These are phyloP conservation scores for Teinopalpus imperialis DNA, from an alignment of 2,888 invertebrate genomes.

Conservation along the genomic window DNA sequence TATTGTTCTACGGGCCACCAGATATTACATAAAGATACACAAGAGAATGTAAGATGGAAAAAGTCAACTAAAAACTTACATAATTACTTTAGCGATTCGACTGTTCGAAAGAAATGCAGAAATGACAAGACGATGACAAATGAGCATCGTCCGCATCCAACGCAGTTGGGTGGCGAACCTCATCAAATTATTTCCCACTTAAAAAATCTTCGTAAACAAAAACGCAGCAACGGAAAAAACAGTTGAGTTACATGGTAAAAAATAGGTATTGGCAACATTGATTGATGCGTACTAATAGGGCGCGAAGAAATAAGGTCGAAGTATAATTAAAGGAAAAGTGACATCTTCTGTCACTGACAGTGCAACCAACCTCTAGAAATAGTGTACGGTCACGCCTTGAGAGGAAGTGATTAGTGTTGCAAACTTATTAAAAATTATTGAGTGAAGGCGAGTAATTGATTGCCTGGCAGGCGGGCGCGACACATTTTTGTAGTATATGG, in stretches of 20 bases:
- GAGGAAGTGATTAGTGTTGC: conserved; percentile 78
- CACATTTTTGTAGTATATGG: conserved; percentile 37
- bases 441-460: conserved; percentile 78
- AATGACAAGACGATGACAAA: conserved; percentile 83
- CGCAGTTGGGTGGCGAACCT: conserved; percentile 80
- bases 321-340: conserved; percentile 79
- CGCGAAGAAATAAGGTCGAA: conserved; percentile 78
- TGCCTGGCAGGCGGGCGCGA: conserved; percentile 49
- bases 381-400: conserved; percentile 75
- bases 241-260: conserved; percentile 68
- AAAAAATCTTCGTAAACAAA: conserved; percentile 81
- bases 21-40: conserved; percentile 35
- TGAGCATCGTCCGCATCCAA: conserved; percentile 74
- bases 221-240: conserved; percentile 70
- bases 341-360: conserved; percentile 78
- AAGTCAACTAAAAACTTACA: conserved; percentile 71
- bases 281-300: conserved; percentile 82
- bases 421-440: conserved; percentile 80
- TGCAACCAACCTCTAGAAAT: conserved; percentile 67
- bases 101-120: conserved; percentile 79
- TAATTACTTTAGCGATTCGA: conserved; percentile 79
- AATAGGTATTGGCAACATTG: conserved; percentile 82
- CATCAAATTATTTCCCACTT: conserved; percentile 82
- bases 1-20: conserved; percentile 33
- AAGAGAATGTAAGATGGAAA: conserved; percentile 50